phyloP scores from a whole-genome alignment of 2,797 vertebrate genomes.

The Semotilus atromaculatus region DNA sequence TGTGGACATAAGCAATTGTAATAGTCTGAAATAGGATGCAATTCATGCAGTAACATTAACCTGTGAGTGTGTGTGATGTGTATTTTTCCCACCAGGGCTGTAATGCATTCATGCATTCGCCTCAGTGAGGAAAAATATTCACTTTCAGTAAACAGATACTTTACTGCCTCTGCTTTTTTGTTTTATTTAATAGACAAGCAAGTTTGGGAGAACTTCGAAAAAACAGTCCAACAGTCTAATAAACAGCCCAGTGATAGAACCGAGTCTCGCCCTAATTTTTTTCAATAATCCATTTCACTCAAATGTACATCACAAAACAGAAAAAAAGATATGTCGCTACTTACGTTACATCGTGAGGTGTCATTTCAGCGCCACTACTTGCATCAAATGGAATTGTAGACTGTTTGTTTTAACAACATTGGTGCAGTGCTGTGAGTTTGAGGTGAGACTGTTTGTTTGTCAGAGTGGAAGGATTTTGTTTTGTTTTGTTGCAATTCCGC shows the following conservation, averaged over 20 bases:
- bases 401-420: neutral
- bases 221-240: neutral
- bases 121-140: neutral
- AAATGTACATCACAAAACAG: neutral
- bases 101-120: neutral
- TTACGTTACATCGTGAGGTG: neutral
- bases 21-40: constrained; percentile 13
- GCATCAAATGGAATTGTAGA: neutral
- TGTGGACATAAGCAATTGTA: constrained; percentile 2
- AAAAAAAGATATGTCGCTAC: neutral
- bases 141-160: constrained; percentile 25
- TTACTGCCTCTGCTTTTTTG: neutral
- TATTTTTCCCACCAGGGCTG: neutral
- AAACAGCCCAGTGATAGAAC: no score
- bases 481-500: neutral
- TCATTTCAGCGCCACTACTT: neutral
- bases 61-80: neutral
- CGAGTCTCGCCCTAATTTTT: neutral
- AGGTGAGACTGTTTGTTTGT: neutral
- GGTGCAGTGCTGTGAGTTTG: neutral
- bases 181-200: neutral
- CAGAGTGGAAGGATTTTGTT: neutral
- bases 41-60: constrained; percentile 33
- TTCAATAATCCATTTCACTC: neutral
- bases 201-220: neutral